These are phyloP conservation scores for Candidula unifasciata DNA, from an alignment of 2,888 invertebrate species.

Conservation along the genomic window DNA sequence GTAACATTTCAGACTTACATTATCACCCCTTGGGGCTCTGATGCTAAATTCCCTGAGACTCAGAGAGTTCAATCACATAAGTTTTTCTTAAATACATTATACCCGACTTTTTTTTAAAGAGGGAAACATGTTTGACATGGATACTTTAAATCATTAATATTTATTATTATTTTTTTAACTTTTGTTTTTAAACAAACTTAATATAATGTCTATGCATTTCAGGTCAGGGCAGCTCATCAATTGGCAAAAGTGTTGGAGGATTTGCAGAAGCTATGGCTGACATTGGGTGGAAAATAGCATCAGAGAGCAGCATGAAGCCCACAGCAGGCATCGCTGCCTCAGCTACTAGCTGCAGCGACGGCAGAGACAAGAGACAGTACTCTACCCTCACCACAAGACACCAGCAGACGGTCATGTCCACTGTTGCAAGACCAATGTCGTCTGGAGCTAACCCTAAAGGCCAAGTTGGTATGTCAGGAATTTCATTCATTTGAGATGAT, in stretches of 20 bases:
- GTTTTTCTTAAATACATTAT: too few species aligned
- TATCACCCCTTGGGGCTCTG: too few species aligned
- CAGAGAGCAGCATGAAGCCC: slow-evolving; percentile 54
- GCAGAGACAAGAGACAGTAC: slow-evolving; percentile 21
- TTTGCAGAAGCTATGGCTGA: slow-evolving; percentile 62
- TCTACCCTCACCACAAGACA: slow-evolving; percentile 26
- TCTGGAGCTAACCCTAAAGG: neutral
- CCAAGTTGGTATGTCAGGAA: slow-evolving; percentile 14
- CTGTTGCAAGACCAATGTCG: slow-evolving; percentile 5
- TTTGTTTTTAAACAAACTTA: neutral
- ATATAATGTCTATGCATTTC: slow-evolving; percentile 19
- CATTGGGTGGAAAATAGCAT: slow-evolving; percentile 64
- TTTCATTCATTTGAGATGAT: neutral
- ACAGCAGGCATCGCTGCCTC: neutral
- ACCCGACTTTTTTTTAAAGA: too few species aligned
- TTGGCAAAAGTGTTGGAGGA: slow-evolving; percentile 62
- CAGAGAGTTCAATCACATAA: too few species aligned
- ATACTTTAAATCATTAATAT: neutral
- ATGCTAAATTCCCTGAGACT: too few species aligned
- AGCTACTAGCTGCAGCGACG: slow-evolving; percentile 21
- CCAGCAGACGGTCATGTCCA: slow-evolving; percentile 35
- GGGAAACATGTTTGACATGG: too few species aligned
- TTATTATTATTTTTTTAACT: neutral
- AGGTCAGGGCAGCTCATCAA: slow-evolving; percentile 75
- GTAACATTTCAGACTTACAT: too few species aligned